A percentile compares a stretch with the other conserved stretches of the same genome.
Conservation (phyloP, 1,140 invertebrate genomes). For the Lepidurus packardi region DNA sequence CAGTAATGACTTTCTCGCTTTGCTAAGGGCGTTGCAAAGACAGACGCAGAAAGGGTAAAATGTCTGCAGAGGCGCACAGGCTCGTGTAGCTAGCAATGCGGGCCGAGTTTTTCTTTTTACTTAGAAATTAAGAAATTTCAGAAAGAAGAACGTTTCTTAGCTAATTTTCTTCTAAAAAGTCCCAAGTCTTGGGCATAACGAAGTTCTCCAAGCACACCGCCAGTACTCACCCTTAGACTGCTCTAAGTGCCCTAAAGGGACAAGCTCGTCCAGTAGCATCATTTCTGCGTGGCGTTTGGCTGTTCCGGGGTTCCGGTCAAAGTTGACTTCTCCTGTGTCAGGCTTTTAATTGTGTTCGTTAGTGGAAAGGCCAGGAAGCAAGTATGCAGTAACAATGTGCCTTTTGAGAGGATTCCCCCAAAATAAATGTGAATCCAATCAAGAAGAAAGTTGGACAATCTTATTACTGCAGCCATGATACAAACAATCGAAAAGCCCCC, state of each 20-base stretch:
- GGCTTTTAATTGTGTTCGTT: neutral
- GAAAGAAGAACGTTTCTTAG: slow-evolving; percentile 5
- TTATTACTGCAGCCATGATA: neutral
- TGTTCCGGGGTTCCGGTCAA: neutral
- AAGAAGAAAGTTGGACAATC: neutral
- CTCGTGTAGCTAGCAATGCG: neutral
- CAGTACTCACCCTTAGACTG: neutral
- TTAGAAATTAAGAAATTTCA: neutral
- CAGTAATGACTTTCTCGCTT: neutral
- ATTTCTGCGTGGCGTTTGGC: neutral
- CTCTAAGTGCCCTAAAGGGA: neutral
- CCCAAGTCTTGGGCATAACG: neutral
- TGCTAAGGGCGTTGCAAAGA: neutral
- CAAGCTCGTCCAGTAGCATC: neutral
- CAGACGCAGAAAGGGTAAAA: neutral
- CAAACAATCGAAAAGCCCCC: neutral
- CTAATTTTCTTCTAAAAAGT: neutral
- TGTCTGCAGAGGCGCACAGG: neutral
- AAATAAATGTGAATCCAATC: neutral
- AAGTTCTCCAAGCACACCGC: neutral
- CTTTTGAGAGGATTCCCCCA: neutral
- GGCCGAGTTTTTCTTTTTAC: neutral
- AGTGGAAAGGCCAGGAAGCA: neutral
- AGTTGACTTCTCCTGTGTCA: neutral
- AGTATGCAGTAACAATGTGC: neutral